Base-by-base conservation (phyloP, 2,888 invertebrate species). In the Brenthis daphne region DNA sequence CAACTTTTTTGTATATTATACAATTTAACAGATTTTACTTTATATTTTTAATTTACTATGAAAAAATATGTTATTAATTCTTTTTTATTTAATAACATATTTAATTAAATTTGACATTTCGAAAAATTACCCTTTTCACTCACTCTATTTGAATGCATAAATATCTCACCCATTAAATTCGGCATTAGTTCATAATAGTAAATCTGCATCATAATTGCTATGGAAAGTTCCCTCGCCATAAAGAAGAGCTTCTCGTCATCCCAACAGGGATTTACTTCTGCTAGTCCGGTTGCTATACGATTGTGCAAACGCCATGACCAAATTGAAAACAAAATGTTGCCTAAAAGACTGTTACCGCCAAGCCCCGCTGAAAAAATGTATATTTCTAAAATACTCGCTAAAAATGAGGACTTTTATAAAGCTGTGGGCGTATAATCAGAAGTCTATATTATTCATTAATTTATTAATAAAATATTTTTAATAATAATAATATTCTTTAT, bases 291-390 rank as follows among this genome's bases (percentile, higher is more conserved):
- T 0, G 85, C 85, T 13, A 86, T 77, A 0, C 69, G 66, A 50
- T 85, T 85, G 70, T 86, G 85, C 11, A 81, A 69, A 14, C 85
- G 78, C 80, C 81, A 84, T 14, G 79, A 77, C 80, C 81, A 82
- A 6, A 85, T 76, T 0, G 76, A 65, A 4, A 82, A 72, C 2
- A 85, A 58, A 47, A 81, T 83, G 0, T 70, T 71, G 14, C 75
- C 79, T 5, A 77, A 71, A 0, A 80, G 73, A 14, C 76, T 74
- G 65, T 79, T 79, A 0, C 67, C 63, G 0, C 74, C 80, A n/a
- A 58, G 47, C 61, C 78, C 78, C 51, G 78, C 79, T 79, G 69
- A 6, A 74, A 76, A 14, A 64, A 29, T 51, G 4, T 14, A 11
- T 37, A 8, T 6, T 33, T 6, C 33, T 33, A 6, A 33, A 6